Conservation (phyloP, 2,113 vertebrate genomes). For the Hiodon alosoides region DNA sequence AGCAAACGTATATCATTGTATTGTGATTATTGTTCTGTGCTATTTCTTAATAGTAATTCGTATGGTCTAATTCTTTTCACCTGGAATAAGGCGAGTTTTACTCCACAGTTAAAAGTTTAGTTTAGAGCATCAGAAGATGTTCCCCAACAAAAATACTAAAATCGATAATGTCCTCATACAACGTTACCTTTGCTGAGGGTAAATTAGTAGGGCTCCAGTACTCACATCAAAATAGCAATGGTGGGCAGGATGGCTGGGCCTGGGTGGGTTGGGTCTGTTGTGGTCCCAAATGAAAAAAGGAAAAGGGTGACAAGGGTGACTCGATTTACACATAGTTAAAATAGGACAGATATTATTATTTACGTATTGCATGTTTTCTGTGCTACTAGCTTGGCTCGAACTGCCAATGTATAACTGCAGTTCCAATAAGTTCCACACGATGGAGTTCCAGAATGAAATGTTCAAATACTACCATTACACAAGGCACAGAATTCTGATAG, state of each 20-base stretch:
- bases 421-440: slow-evolving; percentile 25
- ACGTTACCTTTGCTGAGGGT: not conserved
- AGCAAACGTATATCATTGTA: not conserved
- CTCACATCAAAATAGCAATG: slow-evolving; percentile 58
- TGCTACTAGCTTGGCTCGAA: too few species aligned
- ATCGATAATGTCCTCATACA: not conserved
- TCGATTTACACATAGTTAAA: too few species aligned
- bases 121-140: not conserved
- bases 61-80: too few species aligned
- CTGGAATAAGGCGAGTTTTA: not conserved
- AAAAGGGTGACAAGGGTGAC: not conserved
- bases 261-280: slow-evolving; percentile 27
- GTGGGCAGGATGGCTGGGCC: slow-evolving; percentile 17
- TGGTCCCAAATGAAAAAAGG: slow-evolving; percentile 21
- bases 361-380: too few species aligned
- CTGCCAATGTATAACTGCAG: not conserved
- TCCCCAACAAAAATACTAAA: too few species aligned
- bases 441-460: slow-evolving; percentile 19
- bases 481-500: too few species aligned
- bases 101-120: not conserved
- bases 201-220: not conserved
- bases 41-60: too few species aligned
- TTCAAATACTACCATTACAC: too few species aligned
- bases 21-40: too few species aligned
- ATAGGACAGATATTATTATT: too few species aligned